Evolutionary conservation across 2,113 vertebrate species (phyloP).

Genomic region (Penelope pileata): DNA sequence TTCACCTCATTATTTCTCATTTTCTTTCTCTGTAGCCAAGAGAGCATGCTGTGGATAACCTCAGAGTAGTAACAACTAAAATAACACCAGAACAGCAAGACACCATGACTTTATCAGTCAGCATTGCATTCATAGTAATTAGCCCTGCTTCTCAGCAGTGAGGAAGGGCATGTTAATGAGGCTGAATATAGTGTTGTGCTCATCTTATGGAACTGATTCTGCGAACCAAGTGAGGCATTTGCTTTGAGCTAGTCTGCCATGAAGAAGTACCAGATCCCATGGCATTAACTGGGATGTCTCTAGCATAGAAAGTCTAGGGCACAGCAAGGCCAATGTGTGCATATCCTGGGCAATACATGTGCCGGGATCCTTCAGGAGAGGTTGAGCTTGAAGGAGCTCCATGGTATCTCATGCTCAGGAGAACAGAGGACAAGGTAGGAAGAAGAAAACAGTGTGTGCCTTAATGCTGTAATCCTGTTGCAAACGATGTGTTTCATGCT

Average conservation of each 20-base stretch:
- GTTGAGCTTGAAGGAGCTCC: not conserved
- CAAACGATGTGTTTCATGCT: not conserved
- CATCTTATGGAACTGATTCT: not conserved
- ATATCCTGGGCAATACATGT: rapidly evolving
- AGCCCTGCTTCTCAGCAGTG: not conserved
- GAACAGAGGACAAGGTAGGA: not conserved
- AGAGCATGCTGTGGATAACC: not conserved
- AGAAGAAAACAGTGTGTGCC: not conserved
- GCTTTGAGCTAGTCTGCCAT: not conserved
- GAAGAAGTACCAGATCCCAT: not conserved
- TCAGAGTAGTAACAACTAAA: not conserved
- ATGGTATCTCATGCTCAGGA: not conserved
- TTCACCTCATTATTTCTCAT: slow-evolving; percentile 15
- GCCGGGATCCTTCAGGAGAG: not conserved
- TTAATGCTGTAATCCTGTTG: not conserved
- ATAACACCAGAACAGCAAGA: not conserved
- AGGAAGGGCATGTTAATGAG: not conserved
- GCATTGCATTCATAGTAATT: not conserved
- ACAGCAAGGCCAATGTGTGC: rapidly evolving
- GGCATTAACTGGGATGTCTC: not conserved
- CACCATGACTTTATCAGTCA: not conserved
- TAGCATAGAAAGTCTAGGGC: not conserved
- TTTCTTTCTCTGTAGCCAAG: not conserved
- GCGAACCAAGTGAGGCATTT: not conserved
- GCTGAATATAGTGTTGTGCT: not conserved